Base-by-base conservation (phyloP, 2,113 vertebrate species). In the Rhegmatorhina hoffmannsi region DNA sequence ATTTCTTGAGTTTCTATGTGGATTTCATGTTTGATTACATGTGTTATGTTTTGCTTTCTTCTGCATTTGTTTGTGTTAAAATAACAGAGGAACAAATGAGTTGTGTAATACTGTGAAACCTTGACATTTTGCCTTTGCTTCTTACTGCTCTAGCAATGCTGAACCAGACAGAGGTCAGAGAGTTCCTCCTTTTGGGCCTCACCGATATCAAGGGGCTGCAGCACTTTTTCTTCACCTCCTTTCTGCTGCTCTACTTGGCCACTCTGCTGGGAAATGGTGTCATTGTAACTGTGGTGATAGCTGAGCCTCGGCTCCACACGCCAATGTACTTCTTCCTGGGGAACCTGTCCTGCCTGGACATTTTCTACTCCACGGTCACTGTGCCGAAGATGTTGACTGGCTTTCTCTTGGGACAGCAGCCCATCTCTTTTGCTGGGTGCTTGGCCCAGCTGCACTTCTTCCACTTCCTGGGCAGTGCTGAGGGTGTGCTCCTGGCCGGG, bases 241-340 rank as follows among this genome's bases (percentile, higher is more conserved):
- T 95, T 26, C 56, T 94, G 16, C 17, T 95, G n/a, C 79, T 94
- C 49, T 96, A 87, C 62, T 13, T 87, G 52, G 75, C 49, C 43
- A 77, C 10, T 44, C 31, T 95, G 18, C 28, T 95, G 55, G 93
- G 86, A 36, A 97, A 97, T 20, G n/a, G 91, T 17, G 40, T 86
- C 50, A 88, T 96, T 44, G 21, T 97, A 33, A n/a, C 60, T 47
- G 40, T 75, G 38, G 86, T 94, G 49, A 9, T 79, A 53, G 26
- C 75, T 14, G 88, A 97, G 70, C 59, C 68, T 17, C 18, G 4
- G 21, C 96, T 97, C 33, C 95, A 97, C 53, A 95, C 88, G 2
- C 95, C 91, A 1, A 95, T 95, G 96, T 96, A 96, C 53, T 97
- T 97, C 87, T 96, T 97, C 63, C 90, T 97, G 58, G 85, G 83